phyloP scores from a whole-genome alignment of 2,888 invertebrate genomes.

The Dendrolimus pini region DNA sequence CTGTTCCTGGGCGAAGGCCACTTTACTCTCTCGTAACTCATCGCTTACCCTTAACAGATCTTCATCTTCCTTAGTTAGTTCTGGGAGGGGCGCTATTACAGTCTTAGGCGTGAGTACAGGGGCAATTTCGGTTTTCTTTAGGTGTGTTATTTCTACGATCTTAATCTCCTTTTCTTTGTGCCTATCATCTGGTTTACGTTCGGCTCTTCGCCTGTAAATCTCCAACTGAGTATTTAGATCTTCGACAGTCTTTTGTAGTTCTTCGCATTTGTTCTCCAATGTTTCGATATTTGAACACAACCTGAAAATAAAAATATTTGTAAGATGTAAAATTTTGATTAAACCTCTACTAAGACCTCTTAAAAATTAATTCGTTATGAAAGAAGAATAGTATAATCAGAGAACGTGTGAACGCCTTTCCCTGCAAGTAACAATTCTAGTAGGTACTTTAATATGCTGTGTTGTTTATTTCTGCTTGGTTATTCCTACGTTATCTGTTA shows the following conservation, averaged over 20 bases:
- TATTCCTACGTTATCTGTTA: too few relatives aligned
- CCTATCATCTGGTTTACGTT: constrained; percentile 67
- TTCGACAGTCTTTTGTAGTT: constrained; percentile 87
- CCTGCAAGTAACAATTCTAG: too few relatives aligned
- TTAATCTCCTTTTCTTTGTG: constrained; percentile 55
- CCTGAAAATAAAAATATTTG: constrained; percentile 48
- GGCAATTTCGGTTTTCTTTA: constrained; percentile 34
- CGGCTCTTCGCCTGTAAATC: constrained; percentile 75
- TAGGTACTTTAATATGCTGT: too few relatives aligned
- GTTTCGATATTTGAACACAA: constrained; percentile 86
- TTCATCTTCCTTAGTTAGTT: constrained; percentile 70
- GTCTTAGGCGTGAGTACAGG: constrained; percentile 41
- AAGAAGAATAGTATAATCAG: too few relatives aligned
- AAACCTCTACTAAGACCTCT: too few relatives aligned
- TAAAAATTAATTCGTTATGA: too few relatives aligned
- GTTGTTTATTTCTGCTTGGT: too few relatives aligned
- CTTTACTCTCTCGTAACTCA: constrained; percentile 83
- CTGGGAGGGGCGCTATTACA: constrained; percentile 51
- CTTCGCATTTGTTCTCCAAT: constrained; percentile 89
- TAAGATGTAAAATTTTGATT: too few relatives aligned
- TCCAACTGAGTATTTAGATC: constrained; percentile 81
- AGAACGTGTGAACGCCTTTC: too few relatives aligned
- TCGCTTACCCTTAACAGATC: constrained; percentile 78
- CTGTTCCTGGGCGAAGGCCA: constrained; percentile 82
- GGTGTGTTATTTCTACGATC: constrained; percentile 30